phyloP scores from a whole-genome alignment of 2,113 vertebrate genomes.

The Strigops habroptila region DNA sequence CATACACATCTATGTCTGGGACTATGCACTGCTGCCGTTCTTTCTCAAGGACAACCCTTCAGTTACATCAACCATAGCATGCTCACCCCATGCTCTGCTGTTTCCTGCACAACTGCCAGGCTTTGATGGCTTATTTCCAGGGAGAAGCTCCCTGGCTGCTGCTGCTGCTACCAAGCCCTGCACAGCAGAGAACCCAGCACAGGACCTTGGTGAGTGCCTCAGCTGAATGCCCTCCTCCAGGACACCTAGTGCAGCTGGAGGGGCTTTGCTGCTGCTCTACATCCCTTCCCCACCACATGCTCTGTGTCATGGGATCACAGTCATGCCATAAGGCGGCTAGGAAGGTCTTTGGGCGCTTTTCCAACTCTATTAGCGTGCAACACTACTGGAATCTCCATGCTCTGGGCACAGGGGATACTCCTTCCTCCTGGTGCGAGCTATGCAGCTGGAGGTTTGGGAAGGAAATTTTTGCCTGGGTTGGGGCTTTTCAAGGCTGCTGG shows the following conservation, averaged over 20 bases:
- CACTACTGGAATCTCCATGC: not conserved
- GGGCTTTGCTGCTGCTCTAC: not conserved
- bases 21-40: not conserved
- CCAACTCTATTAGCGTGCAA: not conserved
- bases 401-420: not conserved
- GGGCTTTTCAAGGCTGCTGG: not conserved
- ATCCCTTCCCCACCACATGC: not conserved
- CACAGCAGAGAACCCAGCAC: not conserved
- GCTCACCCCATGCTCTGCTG: not conserved
- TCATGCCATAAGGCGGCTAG: not conserved
- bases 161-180: not conserved
- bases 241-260: not conserved
- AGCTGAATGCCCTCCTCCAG: not conserved
- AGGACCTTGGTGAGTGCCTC: not conserved
- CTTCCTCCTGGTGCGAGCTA: not conserved
- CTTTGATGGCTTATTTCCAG: not conserved
- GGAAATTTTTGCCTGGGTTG: not conserved
- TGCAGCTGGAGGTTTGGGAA: not conserved
- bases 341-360: not conserved
- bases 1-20: fast-evolving
- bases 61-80: fast-evolving
- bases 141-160: not conserved
- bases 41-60: not conserved
- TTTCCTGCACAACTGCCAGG: not conserved
- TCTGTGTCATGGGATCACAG: fast-evolving